Conservation (phyloP, 2,113 vertebrate species). For the Pterocles burchelli region DNA sequence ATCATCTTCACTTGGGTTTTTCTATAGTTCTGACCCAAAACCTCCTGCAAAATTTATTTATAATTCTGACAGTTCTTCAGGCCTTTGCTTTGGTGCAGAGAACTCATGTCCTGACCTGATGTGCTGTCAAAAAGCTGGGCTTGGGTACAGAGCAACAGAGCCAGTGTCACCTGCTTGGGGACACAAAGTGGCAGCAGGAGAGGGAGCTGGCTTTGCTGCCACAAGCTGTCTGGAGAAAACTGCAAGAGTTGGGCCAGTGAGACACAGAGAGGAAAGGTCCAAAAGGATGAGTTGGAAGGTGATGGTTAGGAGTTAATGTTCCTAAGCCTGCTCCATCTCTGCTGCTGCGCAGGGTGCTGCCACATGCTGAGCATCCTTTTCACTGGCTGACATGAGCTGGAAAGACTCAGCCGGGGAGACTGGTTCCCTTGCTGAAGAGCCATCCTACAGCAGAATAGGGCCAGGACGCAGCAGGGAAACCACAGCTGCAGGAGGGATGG, state of each 20-base stretch:
- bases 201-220: neutral
- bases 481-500: neutral
- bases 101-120: neutral
- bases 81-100: neutral
- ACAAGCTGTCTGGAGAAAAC: neutral
- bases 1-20: neutral
- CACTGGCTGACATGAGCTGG: neutral
- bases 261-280: neutral
- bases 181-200: neutral
- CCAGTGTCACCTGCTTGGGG: neutral
- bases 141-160: neutral
- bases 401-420: neutral
- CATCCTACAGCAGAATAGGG: neutral
- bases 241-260: neutral
- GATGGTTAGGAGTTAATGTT: neutral
- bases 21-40: neutral
- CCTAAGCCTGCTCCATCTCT: neutral
- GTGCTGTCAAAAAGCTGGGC: neutral
- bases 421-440: neutral
- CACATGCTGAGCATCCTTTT: accelerated
- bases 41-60: neutral
- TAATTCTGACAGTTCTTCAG: neutral
- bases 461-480: neutral
- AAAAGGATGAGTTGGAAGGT: neutral
- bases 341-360: neutral